These are phyloP conservation scores for Melangyna quadrimaculata DNA, from an alignment of 2,888 invertebrate species.

Conservation along the genomic window DNA sequence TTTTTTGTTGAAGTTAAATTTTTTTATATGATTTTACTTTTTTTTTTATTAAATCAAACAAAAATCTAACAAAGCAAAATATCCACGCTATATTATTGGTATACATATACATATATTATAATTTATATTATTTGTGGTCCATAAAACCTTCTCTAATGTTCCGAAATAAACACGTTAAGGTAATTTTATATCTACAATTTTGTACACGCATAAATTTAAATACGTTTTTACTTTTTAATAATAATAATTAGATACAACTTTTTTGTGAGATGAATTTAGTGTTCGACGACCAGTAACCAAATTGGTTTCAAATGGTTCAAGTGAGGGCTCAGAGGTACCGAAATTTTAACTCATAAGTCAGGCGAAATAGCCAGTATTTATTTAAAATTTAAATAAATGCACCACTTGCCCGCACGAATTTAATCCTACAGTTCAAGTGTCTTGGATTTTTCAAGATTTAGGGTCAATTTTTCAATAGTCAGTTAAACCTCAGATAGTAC, in stretches of 20 bases:
- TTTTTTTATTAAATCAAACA: not conserved
- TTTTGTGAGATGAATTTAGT: constrained; percentile 3
- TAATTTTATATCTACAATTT: constrained; percentile 26
- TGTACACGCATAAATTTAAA: not conserved
- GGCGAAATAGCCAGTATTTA: too few species aligned
- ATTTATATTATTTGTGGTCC: constrained; percentile 58
- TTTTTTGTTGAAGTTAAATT: not conserved
- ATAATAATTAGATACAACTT: constrained; percentile 1
- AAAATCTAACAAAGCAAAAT: constrained; percentile 23
- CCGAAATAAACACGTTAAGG: constrained; percentile 60
- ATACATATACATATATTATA: constrained; percentile 30
- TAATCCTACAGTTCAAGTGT: too few species aligned
- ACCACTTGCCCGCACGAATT: too few species aligned
- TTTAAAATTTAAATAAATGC: too few species aligned
- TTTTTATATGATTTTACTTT: constrained; percentile 1
- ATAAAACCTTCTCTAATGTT: constrained; percentile 68
- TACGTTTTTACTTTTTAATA: not conserved
- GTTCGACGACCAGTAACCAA: not conserved
- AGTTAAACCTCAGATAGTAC: too few species aligned
- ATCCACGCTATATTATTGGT: constrained; percentile 46
- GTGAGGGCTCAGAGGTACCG: too few species aligned
- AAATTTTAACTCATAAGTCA: too few species aligned
- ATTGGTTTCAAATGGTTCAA: not conserved
- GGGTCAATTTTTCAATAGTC: too few species aligned
- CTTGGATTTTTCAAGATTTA: too few species aligned